Percentiles rank a stretch among this genome's conserved stretches.
phyloP scores from a whole-genome alignment of 2,888 invertebrate species.

The Pherbina coryleti region DNA sequence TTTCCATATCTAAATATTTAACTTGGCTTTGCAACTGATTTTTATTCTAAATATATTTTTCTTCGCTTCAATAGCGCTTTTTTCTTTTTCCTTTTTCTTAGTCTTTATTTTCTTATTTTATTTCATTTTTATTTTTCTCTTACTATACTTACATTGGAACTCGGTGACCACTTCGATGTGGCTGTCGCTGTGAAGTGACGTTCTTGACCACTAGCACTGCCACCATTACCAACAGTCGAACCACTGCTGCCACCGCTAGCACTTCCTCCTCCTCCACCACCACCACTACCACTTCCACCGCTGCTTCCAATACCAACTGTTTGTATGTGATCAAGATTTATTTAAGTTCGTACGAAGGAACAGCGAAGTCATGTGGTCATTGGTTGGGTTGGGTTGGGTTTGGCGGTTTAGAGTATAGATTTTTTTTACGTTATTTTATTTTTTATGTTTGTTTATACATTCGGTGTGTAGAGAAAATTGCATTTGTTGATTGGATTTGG shows the following conservation, averaged over 20 bases:
- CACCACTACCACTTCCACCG: constrained; percentile 54
- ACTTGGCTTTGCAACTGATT: no score
- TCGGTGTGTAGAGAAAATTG: constrained; percentile 54
- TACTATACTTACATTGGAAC: constrained; percentile 65
- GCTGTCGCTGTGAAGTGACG: constrained; percentile 62
- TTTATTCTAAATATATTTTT: constrained; percentile 21
- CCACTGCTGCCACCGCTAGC: constrained; percentile 50
- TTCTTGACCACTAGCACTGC: constrained; percentile 53
- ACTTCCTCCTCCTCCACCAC: constrained; percentile 55
- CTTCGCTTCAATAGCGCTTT: neutral
- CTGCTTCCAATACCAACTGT: constrained; percentile 61
- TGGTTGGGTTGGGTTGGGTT: constrained; percentile 28
- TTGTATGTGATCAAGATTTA: constrained; percentile 30
- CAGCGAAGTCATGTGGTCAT: constrained; percentile 28
- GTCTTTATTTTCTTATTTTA: neutral
- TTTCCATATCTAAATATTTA: no score
- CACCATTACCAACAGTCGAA: constrained; percentile 41
- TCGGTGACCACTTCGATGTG: constrained; percentile 69
- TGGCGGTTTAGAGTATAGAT: constrained; percentile 34
- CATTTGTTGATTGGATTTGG: constrained; percentile 61
- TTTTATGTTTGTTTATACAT: constrained; percentile 54
- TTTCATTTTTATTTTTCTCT: neutral
- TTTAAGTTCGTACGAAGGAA: constrained; percentile 16
- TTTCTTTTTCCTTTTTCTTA: no score
- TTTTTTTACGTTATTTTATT: neutral